Evolutionary conservation across 2,113 vertebrate genomes (phyloP).

Genomic region (Chaenocephalus aceratus): DNA sequence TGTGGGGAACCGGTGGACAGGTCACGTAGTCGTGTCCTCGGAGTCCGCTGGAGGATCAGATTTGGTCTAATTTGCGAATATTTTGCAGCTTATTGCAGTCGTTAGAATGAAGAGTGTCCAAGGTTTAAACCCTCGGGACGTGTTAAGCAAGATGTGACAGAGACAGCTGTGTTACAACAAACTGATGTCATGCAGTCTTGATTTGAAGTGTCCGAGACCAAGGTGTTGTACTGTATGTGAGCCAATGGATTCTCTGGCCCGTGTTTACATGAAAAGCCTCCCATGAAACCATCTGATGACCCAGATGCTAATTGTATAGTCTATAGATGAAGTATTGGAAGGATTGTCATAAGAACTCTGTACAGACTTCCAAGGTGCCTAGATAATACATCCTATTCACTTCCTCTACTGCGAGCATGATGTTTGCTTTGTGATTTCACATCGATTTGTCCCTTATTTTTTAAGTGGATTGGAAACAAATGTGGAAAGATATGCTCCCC

Average conservation of each 20-base stretch:
- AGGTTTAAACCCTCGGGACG: conserved; percentile 5
- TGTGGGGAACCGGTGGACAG: conserved; percentile 22
- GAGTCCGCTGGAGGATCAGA: conserved; percentile 35
- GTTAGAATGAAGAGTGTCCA: conserved; percentile 15
- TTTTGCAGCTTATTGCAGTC: conserved; percentile 27
- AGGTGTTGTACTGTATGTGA: not conserved
- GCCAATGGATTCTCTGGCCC: not conserved
- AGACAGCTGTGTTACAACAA: conserved; percentile 22
- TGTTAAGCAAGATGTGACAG: conserved; percentile 34
- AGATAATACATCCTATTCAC: no score
- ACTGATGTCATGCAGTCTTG: not conserved
- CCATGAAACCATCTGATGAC: not conserved
- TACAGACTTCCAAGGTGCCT: not conserved
- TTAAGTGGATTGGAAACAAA: not conserved
- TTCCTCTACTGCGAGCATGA: no score
- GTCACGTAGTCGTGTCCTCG: conserved; percentile 18
- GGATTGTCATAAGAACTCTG: not conserved
- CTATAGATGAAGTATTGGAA: not conserved
- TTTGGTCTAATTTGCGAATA: conserved; percentile 25
- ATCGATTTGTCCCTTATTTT: no score
- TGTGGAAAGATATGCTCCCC: no score
- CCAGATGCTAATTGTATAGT: no score
- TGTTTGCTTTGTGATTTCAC: no score
- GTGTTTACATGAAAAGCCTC: not conserved
- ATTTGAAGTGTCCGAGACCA: conserved; percentile 6